A percentile compares a stretch with the other conserved stretches of the same genome.
These are phyloP conservation scores for Bellardia pandia DNA, from an alignment of 2,888 invertebrate genomes.

Conservation along the genomic window DNA sequence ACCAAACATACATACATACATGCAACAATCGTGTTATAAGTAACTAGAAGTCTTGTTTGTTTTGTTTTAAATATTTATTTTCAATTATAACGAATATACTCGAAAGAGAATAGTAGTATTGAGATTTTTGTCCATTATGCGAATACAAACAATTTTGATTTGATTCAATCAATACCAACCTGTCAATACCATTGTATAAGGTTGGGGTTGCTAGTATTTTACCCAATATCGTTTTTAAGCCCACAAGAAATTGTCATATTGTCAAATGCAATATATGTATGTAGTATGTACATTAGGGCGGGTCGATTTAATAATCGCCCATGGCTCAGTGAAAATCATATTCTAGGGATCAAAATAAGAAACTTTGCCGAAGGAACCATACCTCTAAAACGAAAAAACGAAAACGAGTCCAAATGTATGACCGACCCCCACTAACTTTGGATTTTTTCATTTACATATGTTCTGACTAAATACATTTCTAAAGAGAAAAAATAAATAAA, in stretches of 20 bases:
- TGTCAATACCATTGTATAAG: background rate
- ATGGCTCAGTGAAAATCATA: no score
- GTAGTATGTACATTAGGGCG: no score
- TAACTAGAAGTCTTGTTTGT: conserved; percentile 52
- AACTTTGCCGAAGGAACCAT: no score
- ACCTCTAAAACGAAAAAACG: no score
- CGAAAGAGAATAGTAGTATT: conserved; percentile 5
- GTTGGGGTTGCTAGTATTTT: background rate
- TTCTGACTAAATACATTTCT: no score
- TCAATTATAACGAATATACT: conserved; percentile 54
- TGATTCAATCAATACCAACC: background rate
- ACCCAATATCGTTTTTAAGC: conserved; percentile 15
- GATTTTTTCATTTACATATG: no score
- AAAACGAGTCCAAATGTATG: no score
- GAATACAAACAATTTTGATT: background rate
- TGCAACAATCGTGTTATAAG: conserved; percentile 25
- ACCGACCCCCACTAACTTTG: no score
- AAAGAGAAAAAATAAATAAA: no score
- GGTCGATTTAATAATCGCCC: no score
- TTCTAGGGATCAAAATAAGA: no score
- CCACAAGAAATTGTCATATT: conserved; percentile 56
- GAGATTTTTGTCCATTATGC: conserved; percentile 28
- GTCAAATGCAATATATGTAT: conserved; percentile 59
- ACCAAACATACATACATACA: background rate
- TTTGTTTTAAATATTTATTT: conserved; percentile 68